Conservation (phyloP, 2,797 vertebrate genomes). For the Pipistrellus nathusii region DNA sequence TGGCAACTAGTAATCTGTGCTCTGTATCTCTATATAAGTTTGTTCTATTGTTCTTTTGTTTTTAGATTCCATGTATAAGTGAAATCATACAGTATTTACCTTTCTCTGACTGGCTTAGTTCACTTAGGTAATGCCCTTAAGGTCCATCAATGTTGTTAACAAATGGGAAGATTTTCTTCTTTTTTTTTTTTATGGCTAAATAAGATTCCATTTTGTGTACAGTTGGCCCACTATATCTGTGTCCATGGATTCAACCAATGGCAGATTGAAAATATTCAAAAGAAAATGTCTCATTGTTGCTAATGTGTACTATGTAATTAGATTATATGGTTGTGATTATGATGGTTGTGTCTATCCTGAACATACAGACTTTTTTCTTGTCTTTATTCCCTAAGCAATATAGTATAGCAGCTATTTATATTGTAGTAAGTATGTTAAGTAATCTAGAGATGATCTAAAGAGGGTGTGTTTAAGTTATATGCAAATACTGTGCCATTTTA, state of each 20-base stretch:
- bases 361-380: not conserved
- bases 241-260: not conserved
- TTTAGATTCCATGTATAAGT: not conserved
- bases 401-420: not conserved
- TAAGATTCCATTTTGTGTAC: not conserved
- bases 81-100: not conserved
- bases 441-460: not conserved
- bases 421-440: not conserved
- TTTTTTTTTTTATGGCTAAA: not conserved
- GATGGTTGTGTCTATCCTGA: not conserved
- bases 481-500: not conserved
- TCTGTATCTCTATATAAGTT: not conserved
- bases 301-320: not conserved
- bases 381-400: not conserved
- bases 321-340: not conserved
- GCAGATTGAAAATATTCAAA: not conserved
- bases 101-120: not conserved
- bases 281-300: not conserved
- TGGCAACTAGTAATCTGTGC: not conserved
- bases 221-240: not conserved
- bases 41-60: not conserved
- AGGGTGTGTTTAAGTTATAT: not conserved
- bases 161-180: not conserved
- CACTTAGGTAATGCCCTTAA: not conserved
- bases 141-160: not conserved